Evolutionary conservation across 2,888 invertebrate genomes (phyloP).

Genomic region (Eupithecia tripunctaria): DNA sequence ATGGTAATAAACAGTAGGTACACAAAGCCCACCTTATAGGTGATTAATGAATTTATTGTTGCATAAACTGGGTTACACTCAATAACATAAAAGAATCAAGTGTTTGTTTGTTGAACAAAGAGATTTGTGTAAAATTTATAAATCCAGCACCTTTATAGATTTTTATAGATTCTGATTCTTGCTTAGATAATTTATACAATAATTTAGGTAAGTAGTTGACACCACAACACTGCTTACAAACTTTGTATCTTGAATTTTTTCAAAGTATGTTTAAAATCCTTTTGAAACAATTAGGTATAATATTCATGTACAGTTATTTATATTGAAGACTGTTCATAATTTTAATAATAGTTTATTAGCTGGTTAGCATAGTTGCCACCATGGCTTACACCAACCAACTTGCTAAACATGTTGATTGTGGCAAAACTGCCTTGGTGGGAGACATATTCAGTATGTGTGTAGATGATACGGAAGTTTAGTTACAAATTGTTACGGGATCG

Average conservation of each 20-base stretch:
- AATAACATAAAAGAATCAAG: background rate
- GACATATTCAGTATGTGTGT: background rate
- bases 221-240: background rate
- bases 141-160: background rate
- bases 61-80: background rate
- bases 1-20: background rate
- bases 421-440: background rate
- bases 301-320: background rate
- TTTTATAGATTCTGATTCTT: background rate
- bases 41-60: too few relatives aligned
- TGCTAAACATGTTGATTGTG: background rate
- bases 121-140: background rate
- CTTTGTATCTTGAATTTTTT: background rate
- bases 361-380: background rate
- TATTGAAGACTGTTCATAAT: background rate
- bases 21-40: background rate
- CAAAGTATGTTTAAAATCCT: too few relatives aligned
- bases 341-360: background rate
- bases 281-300: too few relatives aligned
- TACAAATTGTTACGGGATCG: too few relatives aligned
- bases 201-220: background rate
- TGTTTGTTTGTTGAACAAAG: slow-evolving; percentile 1
- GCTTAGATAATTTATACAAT: background rate
- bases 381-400: background rate
- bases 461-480: background rate